These are phyloP conservation scores for Coccyzus lansbergi DNA, from an alignment of 2,797 vertebrate species.

Conservation along the genomic window DNA sequence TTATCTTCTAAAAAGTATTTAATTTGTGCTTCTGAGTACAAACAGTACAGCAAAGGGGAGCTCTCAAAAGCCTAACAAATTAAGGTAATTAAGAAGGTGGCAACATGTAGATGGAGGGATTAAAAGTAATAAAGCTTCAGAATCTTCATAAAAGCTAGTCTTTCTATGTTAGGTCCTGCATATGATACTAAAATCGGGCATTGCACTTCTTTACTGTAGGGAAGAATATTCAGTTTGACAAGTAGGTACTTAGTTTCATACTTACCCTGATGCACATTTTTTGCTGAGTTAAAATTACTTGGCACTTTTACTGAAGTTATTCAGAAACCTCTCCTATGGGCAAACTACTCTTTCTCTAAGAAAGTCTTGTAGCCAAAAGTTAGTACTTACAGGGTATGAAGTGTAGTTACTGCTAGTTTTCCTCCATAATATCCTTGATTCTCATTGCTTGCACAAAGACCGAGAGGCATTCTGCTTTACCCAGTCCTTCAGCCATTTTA, in stretches of 20 bases:
- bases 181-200: neutral
- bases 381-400: neutral
- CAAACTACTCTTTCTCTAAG: neutral
- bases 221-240: neutral
- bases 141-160: neutral
- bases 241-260: neutral
- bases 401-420: neutral
- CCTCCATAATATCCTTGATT: neutral
- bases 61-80: neutral
- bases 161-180: neutral
- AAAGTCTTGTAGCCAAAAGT: neutral
- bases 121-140: neutral
- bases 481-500: neutral
- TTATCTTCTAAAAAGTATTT: too few relatives aligned
- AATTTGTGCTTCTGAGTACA: neutral
- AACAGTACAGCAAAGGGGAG: neutral
- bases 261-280: accelerated
- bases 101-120: neutral
- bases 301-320: neutral
- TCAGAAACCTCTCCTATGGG: neutral
- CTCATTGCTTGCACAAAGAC: neutral
- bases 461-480: neutral
- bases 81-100: neutral
- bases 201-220: neutral
- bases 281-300: neutral